Base-by-base conservation (phyloP, 1,140 invertebrate species). In the Polypedilum pembai region DNA sequence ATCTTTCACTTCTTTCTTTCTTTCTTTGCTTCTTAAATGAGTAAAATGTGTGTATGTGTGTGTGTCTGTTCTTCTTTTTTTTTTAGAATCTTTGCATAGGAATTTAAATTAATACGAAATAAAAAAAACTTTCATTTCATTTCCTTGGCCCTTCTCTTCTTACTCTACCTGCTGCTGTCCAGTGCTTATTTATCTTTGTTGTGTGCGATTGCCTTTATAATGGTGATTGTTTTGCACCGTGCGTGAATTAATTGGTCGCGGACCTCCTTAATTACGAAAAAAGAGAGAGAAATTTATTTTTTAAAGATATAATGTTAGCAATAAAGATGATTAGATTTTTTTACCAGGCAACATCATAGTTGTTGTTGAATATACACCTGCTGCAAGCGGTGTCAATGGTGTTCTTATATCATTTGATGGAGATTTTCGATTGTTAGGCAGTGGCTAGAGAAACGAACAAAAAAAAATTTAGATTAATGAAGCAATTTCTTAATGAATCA, bases 371-470 rank as follows among this genome's bases (percentile, higher is more conserved):
- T 82, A 82, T 78, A 82, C 80, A 75, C 80, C 78, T 76, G 81
- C 78, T 76, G 81, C 74, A 75, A 82, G 76, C 74, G 80, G 81
- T 65, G 81, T 77, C 79, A 82, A 80, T 76, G 80, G 79, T 75
- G 81, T 80, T 74, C 81, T 77, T 74, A 82, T 76, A 76, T 82
- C 81, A 41, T 76, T 80, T 41, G 80, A 80, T 73, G 81, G 81
- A 74, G 81, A 82, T 18, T 80, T 81, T 66, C 81, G 79, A 76
- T 78, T 82, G 77, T 82, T 82, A 75, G 79, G 81, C 78, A 82
- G 77, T 78, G 81, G 77, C 75, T 69, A 69, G 3, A 69, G 8
- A 8, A 18, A 66, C 1, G 17, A 21, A 69, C 20, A 5, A 20
- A 69, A n/a, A 69, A 18, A 69, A 69, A 18, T 20, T 8, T 20